Percentiles rank a stretch among this genome's conserved stretches.
phyloP scores from a whole-genome alignment of 2,797 vertebrate genomes.

The Pogonophryne albipinna region DNA sequence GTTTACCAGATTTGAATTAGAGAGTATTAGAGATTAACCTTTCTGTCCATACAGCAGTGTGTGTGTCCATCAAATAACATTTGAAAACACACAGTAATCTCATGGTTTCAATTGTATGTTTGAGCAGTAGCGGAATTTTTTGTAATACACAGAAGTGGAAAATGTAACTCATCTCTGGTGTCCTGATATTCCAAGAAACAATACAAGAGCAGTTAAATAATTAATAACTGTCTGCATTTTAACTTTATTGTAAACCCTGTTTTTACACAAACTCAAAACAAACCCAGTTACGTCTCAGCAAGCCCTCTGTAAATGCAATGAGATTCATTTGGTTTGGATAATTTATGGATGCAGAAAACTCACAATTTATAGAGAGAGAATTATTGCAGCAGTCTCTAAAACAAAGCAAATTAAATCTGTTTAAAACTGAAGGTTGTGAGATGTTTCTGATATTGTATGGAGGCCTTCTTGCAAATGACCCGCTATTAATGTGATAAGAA shows the following conservation, averaged over 20 bases:
- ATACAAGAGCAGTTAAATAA: constrained; percentile 12
- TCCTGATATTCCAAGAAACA: constrained; percentile 13
- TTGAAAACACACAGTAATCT: background rate
- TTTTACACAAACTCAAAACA: too few species aligned
- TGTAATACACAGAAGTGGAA: constrained; percentile 3
- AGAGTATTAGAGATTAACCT: background rate
- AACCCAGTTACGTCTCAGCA: background rate
- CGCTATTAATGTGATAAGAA: too few species aligned
- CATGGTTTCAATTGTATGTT: constrained; percentile 2
- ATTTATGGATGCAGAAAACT: constrained; percentile 13
- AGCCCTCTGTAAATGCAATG: background rate
- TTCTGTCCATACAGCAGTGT: too few species aligned
- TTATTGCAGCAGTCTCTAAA: constrained; percentile 14
- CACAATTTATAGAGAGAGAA: constrained; percentile 4
- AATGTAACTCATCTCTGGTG: background rate
- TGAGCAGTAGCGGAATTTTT: background rate
- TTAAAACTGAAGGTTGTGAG: constrained; percentile 3
- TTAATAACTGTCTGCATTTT: constrained; percentile 3
- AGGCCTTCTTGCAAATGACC: background rate
- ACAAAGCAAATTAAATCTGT: constrained; percentile 27
- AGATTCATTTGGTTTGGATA: constrained; percentile 6
- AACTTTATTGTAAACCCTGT: background rate
- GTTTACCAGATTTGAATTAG: background rate
- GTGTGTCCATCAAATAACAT: background rate
- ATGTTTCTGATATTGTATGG: background rate